Evolutionary conservation across 2,888 invertebrate genomes (phyloP).

Genomic region (Diarsia brunnea): DNA sequence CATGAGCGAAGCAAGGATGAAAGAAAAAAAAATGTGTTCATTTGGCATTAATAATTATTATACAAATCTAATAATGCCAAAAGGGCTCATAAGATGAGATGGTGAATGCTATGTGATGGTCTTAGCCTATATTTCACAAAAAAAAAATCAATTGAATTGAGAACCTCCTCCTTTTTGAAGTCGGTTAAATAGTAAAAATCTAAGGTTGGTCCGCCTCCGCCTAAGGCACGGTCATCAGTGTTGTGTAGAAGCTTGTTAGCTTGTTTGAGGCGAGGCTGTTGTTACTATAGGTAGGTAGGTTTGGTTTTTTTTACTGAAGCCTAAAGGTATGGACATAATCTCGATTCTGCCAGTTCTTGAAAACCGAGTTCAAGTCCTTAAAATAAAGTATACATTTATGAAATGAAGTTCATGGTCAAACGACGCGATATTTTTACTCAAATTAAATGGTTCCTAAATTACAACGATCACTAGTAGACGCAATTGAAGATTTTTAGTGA

Average conservation of each 20-base stretch:
- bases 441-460: not conserved
- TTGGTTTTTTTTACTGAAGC: not conserved
- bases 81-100: too few relatives aligned
- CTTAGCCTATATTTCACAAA: not conserved
- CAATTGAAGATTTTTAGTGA: not conserved
- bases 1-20: slow-evolving; percentile 1
- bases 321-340: not conserved
- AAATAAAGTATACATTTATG: not conserved
- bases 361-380: not conserved
- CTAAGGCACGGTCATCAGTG: not conserved
- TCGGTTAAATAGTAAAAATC: not conserved
- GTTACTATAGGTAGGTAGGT: not conserved
- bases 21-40: too few relatives aligned
- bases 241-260: not conserved
- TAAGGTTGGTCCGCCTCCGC: not conserved
- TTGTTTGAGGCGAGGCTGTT: not conserved
- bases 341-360: not conserved
- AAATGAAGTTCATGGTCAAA: not conserved
- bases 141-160: too few relatives aligned
- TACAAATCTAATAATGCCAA: too few relatives aligned
- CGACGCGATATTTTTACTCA: accelerated
- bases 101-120: too few relatives aligned
- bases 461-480: too few relatives aligned
- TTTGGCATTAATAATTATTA: too few relatives aligned
- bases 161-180: too few relatives aligned